phyloP scores from a whole-genome alignment of 2,888 invertebrate species.

The Zhengitettix transpicula region DNA sequence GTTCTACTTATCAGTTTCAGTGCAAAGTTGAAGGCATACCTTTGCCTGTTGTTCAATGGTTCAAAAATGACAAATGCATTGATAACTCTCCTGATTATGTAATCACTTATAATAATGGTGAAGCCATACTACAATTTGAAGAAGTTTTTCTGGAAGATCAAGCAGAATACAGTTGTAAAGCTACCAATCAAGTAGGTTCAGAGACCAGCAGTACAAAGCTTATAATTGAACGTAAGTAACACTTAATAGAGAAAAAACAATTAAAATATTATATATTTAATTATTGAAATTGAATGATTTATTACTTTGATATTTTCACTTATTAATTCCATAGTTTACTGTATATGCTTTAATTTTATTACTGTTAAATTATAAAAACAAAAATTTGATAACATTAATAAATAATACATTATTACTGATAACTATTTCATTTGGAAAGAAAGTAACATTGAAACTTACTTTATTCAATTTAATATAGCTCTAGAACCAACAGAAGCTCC shows the following conservation, averaged over 20 bases:
- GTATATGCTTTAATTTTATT: not conserved
- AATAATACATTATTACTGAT: not conserved
- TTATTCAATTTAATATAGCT: constrained; percentile 27
- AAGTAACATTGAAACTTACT: not conserved
- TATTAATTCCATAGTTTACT: not conserved
- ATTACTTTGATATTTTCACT: not conserved
- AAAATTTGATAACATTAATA: not conserved
- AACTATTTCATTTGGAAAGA: not conserved
- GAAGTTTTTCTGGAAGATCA: constrained; percentile 48
- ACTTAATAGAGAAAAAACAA: not conserved
- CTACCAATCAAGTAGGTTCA: constrained; percentile 47
- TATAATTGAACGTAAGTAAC: constrained; percentile 46
- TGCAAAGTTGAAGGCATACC: constrained; percentile 59
- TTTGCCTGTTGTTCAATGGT: constrained; percentile 66
- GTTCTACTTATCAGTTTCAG: constrained; percentile 42
- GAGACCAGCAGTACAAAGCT: constrained; percentile 46
- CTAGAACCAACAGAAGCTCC: constrained; percentile 44
- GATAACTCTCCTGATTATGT: constrained; percentile 55
- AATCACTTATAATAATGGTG: constrained; percentile 68
- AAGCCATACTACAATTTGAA: constrained; percentile 54
- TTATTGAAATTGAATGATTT: not conserved
- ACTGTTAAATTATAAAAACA: not conserved
- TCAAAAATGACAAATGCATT: constrained; percentile 48
- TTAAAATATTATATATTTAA: not conserved
- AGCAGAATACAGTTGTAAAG: constrained; percentile 52